Base-by-base conservation (phyloP, 1,140 invertebrate genomes). In the Spodoptera litura region DNA sequence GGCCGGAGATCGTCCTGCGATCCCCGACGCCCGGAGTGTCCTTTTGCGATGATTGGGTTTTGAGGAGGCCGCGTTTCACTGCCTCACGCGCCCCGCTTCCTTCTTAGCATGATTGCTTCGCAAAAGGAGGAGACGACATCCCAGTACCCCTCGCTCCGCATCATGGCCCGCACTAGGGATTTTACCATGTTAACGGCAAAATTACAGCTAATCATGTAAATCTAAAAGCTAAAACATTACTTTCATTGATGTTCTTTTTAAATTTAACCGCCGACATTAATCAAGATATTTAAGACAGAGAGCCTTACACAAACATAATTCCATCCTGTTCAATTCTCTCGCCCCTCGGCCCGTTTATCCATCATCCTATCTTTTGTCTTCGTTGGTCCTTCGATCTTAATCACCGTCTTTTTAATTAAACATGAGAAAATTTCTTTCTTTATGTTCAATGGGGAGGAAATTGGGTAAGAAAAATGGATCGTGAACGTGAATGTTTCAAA, bases 331-430 rank as follows among this genome's bases (percentile, higher is more conserved):
- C 20, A 25, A 53, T 68, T 53, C 64, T 1, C 38, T 49, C 35
- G 64, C 49, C 64, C 49, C 49, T 53, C 49, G 20, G 49, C 51
- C 20, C 61, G 38, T 64, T 64, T 64, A 64, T 64, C 64, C 64
- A 52, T 68, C 64, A 51, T 68, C 52, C 64, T 31, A 51, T 68
- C 64, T 68, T 68, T 68, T 68, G 64, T 68, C 64, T 52, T 68
- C 52, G 49, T 68, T 68, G 25, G 64, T 52, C 64, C 5, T 53
- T 20, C 20, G 64, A 68, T 68, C 64, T 68, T 68, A 68, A 68
- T 68, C 64, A 68, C 64, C 49, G 64, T 68, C 64, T 68, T 68
- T 68, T 68, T 68, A 68, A 68, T 68, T 68, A 68, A 68, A 68
- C 64, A 68, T 25, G 64, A 68, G 64, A 53, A 68, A 49, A 49